Evolutionary conservation across 2,888 invertebrate genomes (phyloP), one percentile per base, ranked within the genome.

Genomic region (Caenorhabditis japonica): DNA sequence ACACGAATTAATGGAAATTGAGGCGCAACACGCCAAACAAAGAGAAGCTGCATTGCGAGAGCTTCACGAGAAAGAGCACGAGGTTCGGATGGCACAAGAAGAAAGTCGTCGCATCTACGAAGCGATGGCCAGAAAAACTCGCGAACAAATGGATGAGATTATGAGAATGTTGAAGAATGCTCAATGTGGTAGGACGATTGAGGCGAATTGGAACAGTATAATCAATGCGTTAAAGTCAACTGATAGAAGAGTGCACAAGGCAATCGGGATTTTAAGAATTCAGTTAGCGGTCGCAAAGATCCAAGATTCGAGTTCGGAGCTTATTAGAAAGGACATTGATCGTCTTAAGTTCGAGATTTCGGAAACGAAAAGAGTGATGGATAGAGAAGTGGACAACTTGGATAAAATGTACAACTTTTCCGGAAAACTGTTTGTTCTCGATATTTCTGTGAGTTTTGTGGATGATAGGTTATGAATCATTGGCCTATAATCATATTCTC

Each of bases 191-290:
- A 2, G 52, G 13, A 33, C 25, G 5, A 52, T 38, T 13, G 52
- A 52, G 52, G 13, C 4, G 23, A 41, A 52, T 27, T 39, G 52
- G 52, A n/a, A 10, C 21, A 47, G 10, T 33, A 30, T 30, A 17
- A 10, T 47, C 17, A 47, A 47, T 8, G 47, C 47, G 25, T 17
- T 47, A 10, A 47, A 47, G 47, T 47, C 47, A 13, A 30, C 33
- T n/a, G 33, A 5, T 2, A 4, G 33, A 33, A n/a, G 47, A 30
- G 30, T 30, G 30, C 12, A 15, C 10, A 4, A 33, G 27, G 17
- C 19, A 2, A 7, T n/a, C 30, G 12, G 25, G 17, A 19, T 33
- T 30, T 25, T 47, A 10, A 4, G 33, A 17, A 33, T n/a, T 5
- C 47, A 17, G 13, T 17, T 47, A 17, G 47, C 30, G 2, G 2